These are phyloP conservation scores for Epiblema foenella DNA, from an alignment of 2,888 invertebrate species.

Conservation along the genomic window DNA sequence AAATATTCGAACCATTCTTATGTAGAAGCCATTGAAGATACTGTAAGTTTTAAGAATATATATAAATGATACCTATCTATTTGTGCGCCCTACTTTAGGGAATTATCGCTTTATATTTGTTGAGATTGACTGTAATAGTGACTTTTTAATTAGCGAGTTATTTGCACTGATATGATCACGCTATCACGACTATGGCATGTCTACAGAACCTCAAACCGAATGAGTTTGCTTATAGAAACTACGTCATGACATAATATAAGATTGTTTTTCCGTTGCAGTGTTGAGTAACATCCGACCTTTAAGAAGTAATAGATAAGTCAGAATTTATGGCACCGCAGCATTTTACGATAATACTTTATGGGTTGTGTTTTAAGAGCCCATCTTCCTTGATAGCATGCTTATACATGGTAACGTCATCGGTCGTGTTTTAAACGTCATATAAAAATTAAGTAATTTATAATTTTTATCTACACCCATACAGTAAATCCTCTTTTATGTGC, in stretches of 20 bases:
- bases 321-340: conserved; percentile 25
- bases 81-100: too few relatives aligned
- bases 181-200: not conserved
- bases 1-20: too few relatives aligned
- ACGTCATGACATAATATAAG: not conserved
- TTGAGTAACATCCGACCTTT: conserved; percentile 3
- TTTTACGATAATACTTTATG: conserved; percentile 40
- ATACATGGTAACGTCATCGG: conserved; percentile 12
- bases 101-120: too few relatives aligned
- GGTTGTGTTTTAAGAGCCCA: conserved; percentile 27
- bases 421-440: not conserved
- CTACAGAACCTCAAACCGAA: not conserved
- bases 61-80: too few relatives aligned
- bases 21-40: too few relatives aligned
- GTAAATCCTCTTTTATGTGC: too few relatives aligned
- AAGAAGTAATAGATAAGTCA: not conserved
- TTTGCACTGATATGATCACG: conserved; percentile 1
- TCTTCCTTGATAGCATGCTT: conserved; percentile 20
- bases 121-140: not conserved
- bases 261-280: not conserved
- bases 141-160: conserved; percentile 11
- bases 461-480: too few relatives aligned
- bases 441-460: too few relatives aligned
- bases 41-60: too few relatives aligned
- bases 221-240: too few relatives aligned